Evolutionary conservation across 2,888 invertebrate species (phyloP), one percentile per base, ranked within the genome.

Genomic region (Catocala fraxini): DNA sequence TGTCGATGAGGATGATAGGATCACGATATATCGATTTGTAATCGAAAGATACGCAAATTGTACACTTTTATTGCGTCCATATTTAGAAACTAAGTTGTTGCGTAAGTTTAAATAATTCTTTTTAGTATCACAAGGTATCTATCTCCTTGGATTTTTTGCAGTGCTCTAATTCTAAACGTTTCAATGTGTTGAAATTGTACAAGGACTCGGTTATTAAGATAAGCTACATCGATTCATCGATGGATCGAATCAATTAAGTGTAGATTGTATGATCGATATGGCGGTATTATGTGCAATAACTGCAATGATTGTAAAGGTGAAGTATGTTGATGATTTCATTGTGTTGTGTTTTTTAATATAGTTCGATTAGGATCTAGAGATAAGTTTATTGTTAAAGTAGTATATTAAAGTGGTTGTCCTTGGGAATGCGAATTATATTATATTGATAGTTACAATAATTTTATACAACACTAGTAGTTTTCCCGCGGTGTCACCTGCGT

Each of bases 201-300:
- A 90, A 88, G 88, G 88, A 89, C 87, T 75, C 68, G 41, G 75
- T 79, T 83, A 88, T 87, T 87, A 82, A 87, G 90, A 90, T 90
- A 86, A 83, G 80, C 59, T 11, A 49, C 39, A 76, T 83, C 80
- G 82, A 84, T 82, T 79, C 79, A 84, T 80, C 78, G 86, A 88
- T 86, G 84, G 81, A 85, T 81, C 80, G 82, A 85, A 82, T 81
- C 86, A 82, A 89, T 88, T 89, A 87, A 79, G 67, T 70, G 66
- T 70, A 86, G 88, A 87, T 87, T 73, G 73, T 80, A 77, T 67
- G 70, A 78, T 70, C 65, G 78, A 77, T 80, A 77, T 45, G 33
- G 46, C 45, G 61, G 55, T 60, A 69, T 67, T 77, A 61, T 70
- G 67, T 63, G 77, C 66, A 73, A 70, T 72, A 64, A 57, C 67